These are phyloP conservation scores for Arnoldichthys spilopterus DNA, from an alignment of 2,797 vertebrate genomes.

Conservation along the genomic window DNA sequence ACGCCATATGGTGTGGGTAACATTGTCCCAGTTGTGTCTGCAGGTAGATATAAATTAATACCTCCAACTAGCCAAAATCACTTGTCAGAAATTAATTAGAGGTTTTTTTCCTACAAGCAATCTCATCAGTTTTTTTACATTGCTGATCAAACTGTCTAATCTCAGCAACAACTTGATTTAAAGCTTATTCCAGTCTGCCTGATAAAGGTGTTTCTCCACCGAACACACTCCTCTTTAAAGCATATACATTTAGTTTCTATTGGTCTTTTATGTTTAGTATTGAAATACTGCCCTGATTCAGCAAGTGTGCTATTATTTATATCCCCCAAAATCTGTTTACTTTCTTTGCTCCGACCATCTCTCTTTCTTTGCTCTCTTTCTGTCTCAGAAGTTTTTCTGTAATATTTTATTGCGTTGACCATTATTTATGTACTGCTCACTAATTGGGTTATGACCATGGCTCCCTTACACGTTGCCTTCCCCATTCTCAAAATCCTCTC, in stretches of 20 bases:
- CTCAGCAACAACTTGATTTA: neutral
- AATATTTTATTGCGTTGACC: slow-evolving; percentile 53
- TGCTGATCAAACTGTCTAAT: neutral
- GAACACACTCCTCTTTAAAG: slow-evolving; percentile 41
- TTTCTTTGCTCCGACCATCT: slow-evolving; percentile 42
- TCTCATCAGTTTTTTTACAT: neutral
- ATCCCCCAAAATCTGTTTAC: slow-evolving; percentile 59
- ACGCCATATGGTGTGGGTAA: slow-evolving; percentile 17
- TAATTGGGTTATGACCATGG: slow-evolving; percentile 17
- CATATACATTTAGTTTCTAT: slow-evolving; percentile 64
- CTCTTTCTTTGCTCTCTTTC: slow-evolving; percentile 40
- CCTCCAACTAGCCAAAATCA: neutral
- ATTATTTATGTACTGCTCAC: slow-evolving; percentile 34
- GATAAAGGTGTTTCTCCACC: neutral
- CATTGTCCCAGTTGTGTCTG: neutral
- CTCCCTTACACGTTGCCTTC: slow-evolving; percentile 26
- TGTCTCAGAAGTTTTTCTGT: slow-evolving; percentile 43
- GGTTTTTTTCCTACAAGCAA: neutral
- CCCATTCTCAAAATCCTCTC: slow-evolving; percentile 1
- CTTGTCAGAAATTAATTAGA: slow-evolving; percentile 4
- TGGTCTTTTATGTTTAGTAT: slow-evolving; percentile 66
- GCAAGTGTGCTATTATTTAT: slow-evolving; percentile 69
- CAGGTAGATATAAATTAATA: neutral
- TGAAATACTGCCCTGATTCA: slow-evolving; percentile 70
- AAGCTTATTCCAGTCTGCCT: neutral